These are phyloP conservation scores for Salmo trutta DNA, from an alignment of 2,797 vertebrate genomes.

Conservation along the genomic window DNA sequence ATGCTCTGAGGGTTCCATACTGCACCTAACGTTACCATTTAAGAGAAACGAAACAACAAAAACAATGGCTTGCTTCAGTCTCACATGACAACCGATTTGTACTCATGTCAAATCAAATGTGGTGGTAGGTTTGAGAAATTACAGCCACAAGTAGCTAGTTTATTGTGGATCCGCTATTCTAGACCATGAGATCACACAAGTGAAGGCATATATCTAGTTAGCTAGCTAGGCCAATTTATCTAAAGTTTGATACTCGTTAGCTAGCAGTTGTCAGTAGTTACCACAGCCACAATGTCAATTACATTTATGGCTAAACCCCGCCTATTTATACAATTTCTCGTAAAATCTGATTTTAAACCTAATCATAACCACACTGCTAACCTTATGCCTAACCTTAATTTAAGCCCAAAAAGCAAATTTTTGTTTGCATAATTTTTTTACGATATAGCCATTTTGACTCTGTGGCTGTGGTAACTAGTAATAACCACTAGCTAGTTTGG, in stretches of 20 bases:
- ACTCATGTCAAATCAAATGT: neutral
- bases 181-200: neutral
- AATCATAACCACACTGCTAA: too few relatives aligned
- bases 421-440: too few relatives aligned
- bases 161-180: too few relatives aligned
- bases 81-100: neutral
- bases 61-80: slow-evolving; percentile 3
- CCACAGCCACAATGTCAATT: too few relatives aligned
- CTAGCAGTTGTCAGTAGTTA: too few relatives aligned
- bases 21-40: neutral
- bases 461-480: too few relatives aligned
- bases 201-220: neutral
- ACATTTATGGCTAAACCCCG: neutral
- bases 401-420: too few relatives aligned
- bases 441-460: too few relatives aligned
- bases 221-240: neutral
- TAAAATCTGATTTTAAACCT: too few relatives aligned
- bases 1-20: slow-evolving; percentile 77
- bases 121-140: neutral
- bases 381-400: too few relatives aligned
- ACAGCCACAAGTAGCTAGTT: neutral
- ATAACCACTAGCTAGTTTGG: too few relatives aligned
- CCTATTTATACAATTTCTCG: neutral
- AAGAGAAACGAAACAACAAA: slow-evolving; percentile 1
- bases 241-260: too few relatives aligned